Percentiles rank a stretch among this genome's conserved stretches.
Conservation (phyloP, 2,797 vertebrate genomes). For the Pteropus rufus region DNA sequence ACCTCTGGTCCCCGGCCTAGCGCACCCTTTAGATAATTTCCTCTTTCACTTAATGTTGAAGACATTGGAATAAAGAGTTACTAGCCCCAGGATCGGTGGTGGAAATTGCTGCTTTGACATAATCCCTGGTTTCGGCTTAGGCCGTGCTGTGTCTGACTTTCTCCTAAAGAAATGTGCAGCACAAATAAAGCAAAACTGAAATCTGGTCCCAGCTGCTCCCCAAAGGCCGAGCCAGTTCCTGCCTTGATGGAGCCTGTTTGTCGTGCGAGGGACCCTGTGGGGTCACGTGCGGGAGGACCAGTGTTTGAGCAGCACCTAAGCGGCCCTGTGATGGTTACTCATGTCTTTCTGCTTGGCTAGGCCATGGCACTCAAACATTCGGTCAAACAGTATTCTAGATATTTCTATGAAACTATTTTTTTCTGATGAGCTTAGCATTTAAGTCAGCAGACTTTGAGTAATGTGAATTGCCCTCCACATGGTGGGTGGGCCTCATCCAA, state of each 20-base stretch:
- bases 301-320: not conserved
- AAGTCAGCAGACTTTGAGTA: not conserved
- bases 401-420: slow-evolving; percentile 18
- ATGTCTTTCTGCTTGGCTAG: not conserved
- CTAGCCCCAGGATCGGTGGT: not conserved
- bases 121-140: not conserved
- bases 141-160: not conserved
- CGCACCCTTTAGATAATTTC: not conserved
- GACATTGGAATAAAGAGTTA: not conserved
- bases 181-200: not conserved
- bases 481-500: not conserved
- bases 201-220: not conserved
- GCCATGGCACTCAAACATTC: not conserved
- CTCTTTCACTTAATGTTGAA: not conserved
- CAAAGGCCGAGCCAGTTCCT: not conserved
- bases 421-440: not conserved
- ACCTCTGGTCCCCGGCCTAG: not conserved
- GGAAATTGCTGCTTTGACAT: not conserved
- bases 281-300: not conserved
- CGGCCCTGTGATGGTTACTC: not conserved
- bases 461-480: not conserved
- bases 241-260: not conserved
- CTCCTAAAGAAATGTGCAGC: not conserved
- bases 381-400: not conserved
- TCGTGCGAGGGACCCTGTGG: not conserved